A percentile compares a stretch with the other conserved stretches of the same genome.
phyloP scores from a whole-genome alignment of 2,888 invertebrate genomes.

The Sepiola atlantica region DNA sequence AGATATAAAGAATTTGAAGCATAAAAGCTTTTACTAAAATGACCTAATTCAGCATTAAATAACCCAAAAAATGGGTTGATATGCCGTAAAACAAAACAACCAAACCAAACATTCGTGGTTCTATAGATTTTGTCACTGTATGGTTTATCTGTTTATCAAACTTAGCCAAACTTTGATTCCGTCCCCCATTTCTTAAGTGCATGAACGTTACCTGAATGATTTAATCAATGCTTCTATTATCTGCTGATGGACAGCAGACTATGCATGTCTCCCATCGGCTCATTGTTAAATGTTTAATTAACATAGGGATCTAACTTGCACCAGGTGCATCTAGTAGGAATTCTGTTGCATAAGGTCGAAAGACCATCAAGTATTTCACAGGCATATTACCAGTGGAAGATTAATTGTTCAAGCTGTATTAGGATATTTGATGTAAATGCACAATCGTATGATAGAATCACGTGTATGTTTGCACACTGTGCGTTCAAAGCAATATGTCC shows the following conservation, averaged over 20 bases:
- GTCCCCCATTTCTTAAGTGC: background rate
- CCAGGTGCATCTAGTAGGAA: constrained; percentile 20
- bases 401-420: background rate
- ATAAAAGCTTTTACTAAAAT: too few species aligned
- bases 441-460: background rate
- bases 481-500: background rate
- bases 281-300: constrained; percentile 32
- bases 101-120: background rate
- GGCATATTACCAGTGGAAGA: background rate
- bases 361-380: background rate
- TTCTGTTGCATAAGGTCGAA: background rate
- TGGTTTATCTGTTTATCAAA: background rate
- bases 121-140: background rate
- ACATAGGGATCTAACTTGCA: constrained; percentile 20
- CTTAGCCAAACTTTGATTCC: background rate
- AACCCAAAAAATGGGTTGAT: too few species aligned
- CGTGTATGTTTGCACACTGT: background rate
- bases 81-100: too few species aligned
- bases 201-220: background rate
- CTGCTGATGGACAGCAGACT: background rate
- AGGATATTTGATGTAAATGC: background rate
- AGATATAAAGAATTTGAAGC: too few species aligned
- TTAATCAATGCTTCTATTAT: constrained; percentile 32
- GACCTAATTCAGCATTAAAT: too few species aligned
- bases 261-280: background rate